Conservation (phyloP, 2,113 vertebrate species). For the Coregonus clupeaformis region DNA sequence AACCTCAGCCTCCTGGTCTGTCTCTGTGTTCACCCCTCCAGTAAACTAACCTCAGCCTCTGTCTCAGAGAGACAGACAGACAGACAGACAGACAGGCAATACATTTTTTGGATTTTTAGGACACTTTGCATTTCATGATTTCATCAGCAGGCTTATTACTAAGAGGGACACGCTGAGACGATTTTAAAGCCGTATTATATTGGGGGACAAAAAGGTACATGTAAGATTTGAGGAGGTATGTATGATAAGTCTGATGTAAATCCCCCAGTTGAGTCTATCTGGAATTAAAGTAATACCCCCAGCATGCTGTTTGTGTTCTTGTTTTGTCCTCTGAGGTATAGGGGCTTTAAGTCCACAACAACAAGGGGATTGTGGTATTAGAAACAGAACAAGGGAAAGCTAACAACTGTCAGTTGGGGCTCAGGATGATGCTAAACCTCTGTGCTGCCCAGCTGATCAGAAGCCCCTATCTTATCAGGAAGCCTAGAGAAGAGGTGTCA, state of each 20-base stretch:
- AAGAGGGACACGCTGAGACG: not conserved
- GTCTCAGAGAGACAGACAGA: no score
- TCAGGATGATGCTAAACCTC: not conserved
- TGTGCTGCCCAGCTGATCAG: not conserved
- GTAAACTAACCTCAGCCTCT: no score
- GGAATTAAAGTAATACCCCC: slow-evolving; percentile 18
- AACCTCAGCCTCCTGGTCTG: no score
- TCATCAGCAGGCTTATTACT: not conserved
- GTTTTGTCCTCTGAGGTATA: slow-evolving; percentile 6
- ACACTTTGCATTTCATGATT: not conserved
- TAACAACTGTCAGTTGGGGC: not conserved
- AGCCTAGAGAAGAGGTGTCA: not conserved
- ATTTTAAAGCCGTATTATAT: not conserved
- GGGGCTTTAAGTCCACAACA: slow-evolving; percentile 21
- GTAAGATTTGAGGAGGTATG: not conserved
- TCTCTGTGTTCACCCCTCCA: no score
- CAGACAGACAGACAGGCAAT: no score
- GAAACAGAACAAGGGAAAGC: not conserved
- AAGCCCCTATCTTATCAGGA: not conserved
- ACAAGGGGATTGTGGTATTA: slow-evolving; percentile 23
- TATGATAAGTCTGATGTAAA: slow-evolving; percentile 9
- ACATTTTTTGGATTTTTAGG: no score
- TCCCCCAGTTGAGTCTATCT: not conserved
- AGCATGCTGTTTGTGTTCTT: slow-evolving; percentile 13
- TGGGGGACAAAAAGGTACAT: not conserved